Percentiles rank a stretch among this genome's conserved stretches.
Evolutionary conservation across 2,888 invertebrate species (phyloP).

Genomic region (Sphaerophoria rueppellii): DNA sequence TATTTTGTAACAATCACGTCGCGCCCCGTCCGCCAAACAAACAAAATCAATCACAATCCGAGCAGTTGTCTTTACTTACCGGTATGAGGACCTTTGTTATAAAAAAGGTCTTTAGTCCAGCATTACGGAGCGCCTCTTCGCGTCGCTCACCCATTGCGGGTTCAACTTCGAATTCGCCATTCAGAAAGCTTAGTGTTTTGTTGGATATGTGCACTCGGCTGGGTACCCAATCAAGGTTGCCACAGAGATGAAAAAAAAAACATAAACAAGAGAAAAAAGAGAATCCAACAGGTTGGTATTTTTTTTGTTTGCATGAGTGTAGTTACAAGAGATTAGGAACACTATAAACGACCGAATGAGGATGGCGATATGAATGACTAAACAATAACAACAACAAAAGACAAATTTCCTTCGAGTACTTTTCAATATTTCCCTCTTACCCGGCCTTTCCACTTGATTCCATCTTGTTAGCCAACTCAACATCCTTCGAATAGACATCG

Average conservation of each 20-base stretch:
- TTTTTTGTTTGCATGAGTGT: slow-evolving; percentile 16
- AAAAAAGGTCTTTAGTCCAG: slow-evolving; percentile 95
- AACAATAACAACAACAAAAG: slow-evolving; percentile 25
- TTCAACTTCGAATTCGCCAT: slow-evolving; percentile 96
- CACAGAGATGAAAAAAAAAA: slow-evolving; percentile 1
- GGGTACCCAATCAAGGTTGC: slow-evolving; percentile 74
- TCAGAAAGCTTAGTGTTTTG: slow-evolving; percentile 92
- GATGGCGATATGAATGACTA: neutral
- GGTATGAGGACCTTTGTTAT: slow-evolving; percentile 93
- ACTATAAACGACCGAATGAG: no score
- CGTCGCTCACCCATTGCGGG: slow-evolving; percentile 94
- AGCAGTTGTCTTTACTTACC: slow-evolving; percentile 83
- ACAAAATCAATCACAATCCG: slow-evolving; percentile 34
- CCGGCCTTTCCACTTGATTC: slow-evolving; percentile 97
- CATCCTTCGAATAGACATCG: slow-evolving; percentile 97
- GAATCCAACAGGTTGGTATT: slow-evolving; percentile 17
- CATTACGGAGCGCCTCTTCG: slow-evolving; percentile 94
- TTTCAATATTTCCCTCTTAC: slow-evolving; percentile 83
- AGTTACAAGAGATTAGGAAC: slow-evolving; percentile 25
- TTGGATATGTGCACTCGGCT: slow-evolving; percentile 97
- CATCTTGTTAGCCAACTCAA: slow-evolving; percentile 98
- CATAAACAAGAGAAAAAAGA: neutral
- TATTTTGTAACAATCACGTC: slow-evolving; percentile 7
- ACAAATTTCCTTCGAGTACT: slow-evolving; percentile 34
- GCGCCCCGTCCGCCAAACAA: neutral